Evolutionary conservation across 1,140 invertebrate genomes (phyloP).

Genomic region (Spodoptera frugiperda): DNA sequence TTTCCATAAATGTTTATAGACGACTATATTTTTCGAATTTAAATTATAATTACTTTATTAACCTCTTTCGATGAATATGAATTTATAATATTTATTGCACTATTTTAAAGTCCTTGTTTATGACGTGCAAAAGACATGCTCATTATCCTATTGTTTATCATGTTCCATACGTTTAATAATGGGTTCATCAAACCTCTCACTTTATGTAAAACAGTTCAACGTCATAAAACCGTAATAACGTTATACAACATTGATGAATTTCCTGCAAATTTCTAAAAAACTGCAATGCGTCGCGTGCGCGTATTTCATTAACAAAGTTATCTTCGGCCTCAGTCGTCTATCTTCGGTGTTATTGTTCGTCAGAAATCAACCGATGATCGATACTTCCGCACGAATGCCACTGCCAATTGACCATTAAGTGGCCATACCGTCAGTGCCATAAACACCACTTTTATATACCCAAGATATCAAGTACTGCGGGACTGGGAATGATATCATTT

Average conservation of each 20-base stretch:
- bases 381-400: conserved; percentile 34
- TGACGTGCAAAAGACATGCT: too few species aligned
- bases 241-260: conserved; percentile 19
- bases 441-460: not conserved
- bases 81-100: too few species aligned
- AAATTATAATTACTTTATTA: not conserved
- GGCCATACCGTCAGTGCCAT: not conserved
- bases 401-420: not conserved
- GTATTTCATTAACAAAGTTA: not conserved
- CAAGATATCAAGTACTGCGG: not conserved
- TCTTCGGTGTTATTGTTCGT: conserved; percentile 21
- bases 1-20: not conserved
- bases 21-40: not conserved
- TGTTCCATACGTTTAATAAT: too few species aligned
- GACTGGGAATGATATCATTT: conserved; percentile 1
- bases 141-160: too few species aligned
- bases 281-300: conserved; percentile 27
- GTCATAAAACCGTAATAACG: too few species aligned
- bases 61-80: too few species aligned
- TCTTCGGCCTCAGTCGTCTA: conserved; percentile 8
- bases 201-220: too few species aligned
- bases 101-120: too few species aligned
- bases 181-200: too few species aligned
- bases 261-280: conserved; percentile 12
- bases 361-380: conserved; percentile 17